Conservation (phyloP, 2,797 vertebrate genomes). For the Dromococcyx pavoninus region DNA sequence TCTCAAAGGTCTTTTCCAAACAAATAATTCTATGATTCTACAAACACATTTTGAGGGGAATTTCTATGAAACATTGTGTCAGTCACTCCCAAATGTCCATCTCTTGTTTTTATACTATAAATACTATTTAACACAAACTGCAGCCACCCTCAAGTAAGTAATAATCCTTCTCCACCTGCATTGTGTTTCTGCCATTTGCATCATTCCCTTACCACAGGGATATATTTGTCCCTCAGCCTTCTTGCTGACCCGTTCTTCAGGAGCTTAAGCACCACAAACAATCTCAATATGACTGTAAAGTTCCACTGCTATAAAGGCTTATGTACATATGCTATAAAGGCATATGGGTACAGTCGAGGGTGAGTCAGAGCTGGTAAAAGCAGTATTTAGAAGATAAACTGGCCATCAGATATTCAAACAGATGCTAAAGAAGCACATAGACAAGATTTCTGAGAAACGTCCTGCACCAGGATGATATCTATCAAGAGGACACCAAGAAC, state of each 20-base stretch:
- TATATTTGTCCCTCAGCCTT: not conserved
- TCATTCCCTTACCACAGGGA: not conserved
- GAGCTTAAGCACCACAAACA: not conserved
- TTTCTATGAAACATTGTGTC: not conserved
- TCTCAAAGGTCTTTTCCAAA: no score
- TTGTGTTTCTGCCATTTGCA: not conserved
- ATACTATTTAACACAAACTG: not conserved
- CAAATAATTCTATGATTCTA: no score
- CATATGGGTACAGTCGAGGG: not conserved
- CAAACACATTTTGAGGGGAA: not conserved
- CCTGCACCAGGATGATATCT: not conserved
- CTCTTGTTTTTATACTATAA: not conserved
- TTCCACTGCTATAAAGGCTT: not conserved
- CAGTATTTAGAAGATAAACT: not conserved
- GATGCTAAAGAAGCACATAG: no score
- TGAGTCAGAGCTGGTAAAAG: not conserved
- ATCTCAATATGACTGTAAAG: not conserved
- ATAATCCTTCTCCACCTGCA: not conserved
- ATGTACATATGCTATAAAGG: not conserved
- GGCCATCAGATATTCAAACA: not conserved
- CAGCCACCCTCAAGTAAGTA: not conserved
- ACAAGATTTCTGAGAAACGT: not conserved
- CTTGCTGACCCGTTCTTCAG: not conserved
- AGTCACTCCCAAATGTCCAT: not conserved
- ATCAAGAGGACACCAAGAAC: not conserved